Base-by-base conservation (phyloP, 2,113 vertebrate genomes). In the Ciconia boyciana region DNA sequence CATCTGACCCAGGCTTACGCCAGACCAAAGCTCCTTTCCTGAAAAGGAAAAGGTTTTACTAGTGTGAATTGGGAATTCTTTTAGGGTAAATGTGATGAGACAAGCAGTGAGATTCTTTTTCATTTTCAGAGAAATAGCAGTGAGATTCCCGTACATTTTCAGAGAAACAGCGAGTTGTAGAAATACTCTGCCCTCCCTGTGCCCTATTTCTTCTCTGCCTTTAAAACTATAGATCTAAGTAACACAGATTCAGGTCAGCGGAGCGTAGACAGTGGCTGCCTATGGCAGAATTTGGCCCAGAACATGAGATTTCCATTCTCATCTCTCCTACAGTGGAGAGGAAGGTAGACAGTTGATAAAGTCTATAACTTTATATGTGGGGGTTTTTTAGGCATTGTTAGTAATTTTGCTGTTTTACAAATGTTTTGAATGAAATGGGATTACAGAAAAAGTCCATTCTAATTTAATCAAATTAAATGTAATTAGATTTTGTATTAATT, bases 401-500 rank as follows among this genome's bases (percentile, higher is more conserved):
- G 43, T 81, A 75, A 57, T 92, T 85, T 60, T 87, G 16, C 19
- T 78, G 39, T 16, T 79, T 96, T 91, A 92, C 36, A 87, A 96
- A 92, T 80, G 52, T 79, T 74, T 92, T 34, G 86, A 61, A 89
- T 96, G 93, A 95, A 80, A 94, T 64, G 58, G 92, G 69, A 93
- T 96, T 94, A 81, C n/a, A 65, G 82, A 29, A 96, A 52, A 81
- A 70, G 46, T 80, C 82, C 39, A 77, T 51, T 82, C 57, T 87
- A 89, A 82, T 90, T 90, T 94, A 90, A 95, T 96, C 25, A 93
- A 93, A 95, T 97, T 96, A 96, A 79, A 82, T 61, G 29, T 85
- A 91, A 96, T 96, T 93, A 96, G 91, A 77, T 93, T 89, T 84
- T 46, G 54, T 94, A 94, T 95, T 96, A 58, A 46, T 97, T 96